Conservation (phyloP, 2,113 vertebrate genomes). For the Chionomys nivalis region DNA sequence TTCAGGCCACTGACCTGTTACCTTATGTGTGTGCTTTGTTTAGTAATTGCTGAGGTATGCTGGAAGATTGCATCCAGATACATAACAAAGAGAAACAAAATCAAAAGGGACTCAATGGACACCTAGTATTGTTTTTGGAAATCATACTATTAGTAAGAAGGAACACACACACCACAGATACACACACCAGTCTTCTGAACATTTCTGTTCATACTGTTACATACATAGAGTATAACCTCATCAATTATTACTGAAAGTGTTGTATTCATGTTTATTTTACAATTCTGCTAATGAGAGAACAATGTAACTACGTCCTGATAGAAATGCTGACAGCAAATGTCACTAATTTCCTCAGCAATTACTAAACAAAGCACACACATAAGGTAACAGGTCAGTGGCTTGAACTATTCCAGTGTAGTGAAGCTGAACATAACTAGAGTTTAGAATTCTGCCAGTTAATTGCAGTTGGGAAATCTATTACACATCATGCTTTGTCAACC, state of each 20-base stretch:
- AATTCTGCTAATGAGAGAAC: constrained; percentile 11
- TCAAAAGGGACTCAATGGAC: background rate
- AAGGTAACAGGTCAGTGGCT: constrained; percentile 56
- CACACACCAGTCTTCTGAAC: constrained; percentile 21
- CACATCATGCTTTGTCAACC: constrained; percentile 64
- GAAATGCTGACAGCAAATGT: constrained; percentile 34
- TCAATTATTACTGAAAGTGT: constrained; percentile 37
- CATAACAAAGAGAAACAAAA: background rate
- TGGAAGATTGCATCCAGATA: background rate
- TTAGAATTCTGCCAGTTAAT: constrained; percentile 74
- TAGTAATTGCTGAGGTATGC: background rate
- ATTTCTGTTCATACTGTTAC: constrained; percentile 53
- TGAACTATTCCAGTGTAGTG: constrained; percentile 78
- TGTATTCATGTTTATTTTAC: constrained; percentile 53
- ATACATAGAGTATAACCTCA: constrained; percentile 57
- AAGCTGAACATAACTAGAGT: constrained; percentile 81
- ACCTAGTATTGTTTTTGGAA: background rate
- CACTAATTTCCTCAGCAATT: constrained; percentile 9
- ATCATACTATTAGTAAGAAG: background rate
- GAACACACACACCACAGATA: background rate
- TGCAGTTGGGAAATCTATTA: constrained; percentile 69
- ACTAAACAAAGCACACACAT: background rate
- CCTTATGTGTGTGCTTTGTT: no score
- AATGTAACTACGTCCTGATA: constrained; percentile 32
- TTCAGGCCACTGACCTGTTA: no score